Base-by-base conservation (phyloP, 2,797 vertebrate species). In the Gambusia yucatana region DNA sequence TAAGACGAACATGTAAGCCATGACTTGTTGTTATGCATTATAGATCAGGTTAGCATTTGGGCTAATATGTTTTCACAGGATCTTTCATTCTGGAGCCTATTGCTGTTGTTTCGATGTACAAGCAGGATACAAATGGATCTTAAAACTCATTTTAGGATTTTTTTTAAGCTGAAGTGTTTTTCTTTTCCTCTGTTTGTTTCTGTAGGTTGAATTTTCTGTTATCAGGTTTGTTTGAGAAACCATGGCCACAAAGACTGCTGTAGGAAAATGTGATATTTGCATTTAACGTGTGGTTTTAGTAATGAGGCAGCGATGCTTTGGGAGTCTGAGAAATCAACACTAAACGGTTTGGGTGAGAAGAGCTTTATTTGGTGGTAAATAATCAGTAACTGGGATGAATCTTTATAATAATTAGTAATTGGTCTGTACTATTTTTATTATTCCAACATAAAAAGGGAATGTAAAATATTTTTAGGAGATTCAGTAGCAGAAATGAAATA, bases 281-380 rank as follows among this genome's bases (percentile, higher is more conserved):
- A 69, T 69, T 69, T 67, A 67, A 67, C 20, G 20, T 67, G 63
- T 67, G 63, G 63, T 36, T 67, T 11, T 25, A 43, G 36, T n/a
- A 69, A 69, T 43, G 20, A 69, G 65, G 39, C 65, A 16, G 36
- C 22, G 20, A 63, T 36, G 4, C 30, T 36, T 67, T 20, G 63
- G 9, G 36, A 41, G 30, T 36, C 59, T 61, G 8, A 67, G 30
- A 39, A 69, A 41, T 13, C 9, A 25, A 14, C 36, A 22, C 20
- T 41, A 25, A 43, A 14, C 9, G 3, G 2, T 43, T 41, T 43
- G 65, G 39, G 9, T 67, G 3, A 41, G 9, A 67, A 41, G 65
- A 67, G 10, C 22, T 20, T 67, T 22, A 41, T 61, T 61, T 16
- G 1, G 57, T 67, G 33, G 20, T 3, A 67, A 39, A 67, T 4